These are phyloP conservation scores for Pelosia muscerda DNA, from an alignment of 2,888 invertebrate genomes.

Conservation along the genomic window DNA sequence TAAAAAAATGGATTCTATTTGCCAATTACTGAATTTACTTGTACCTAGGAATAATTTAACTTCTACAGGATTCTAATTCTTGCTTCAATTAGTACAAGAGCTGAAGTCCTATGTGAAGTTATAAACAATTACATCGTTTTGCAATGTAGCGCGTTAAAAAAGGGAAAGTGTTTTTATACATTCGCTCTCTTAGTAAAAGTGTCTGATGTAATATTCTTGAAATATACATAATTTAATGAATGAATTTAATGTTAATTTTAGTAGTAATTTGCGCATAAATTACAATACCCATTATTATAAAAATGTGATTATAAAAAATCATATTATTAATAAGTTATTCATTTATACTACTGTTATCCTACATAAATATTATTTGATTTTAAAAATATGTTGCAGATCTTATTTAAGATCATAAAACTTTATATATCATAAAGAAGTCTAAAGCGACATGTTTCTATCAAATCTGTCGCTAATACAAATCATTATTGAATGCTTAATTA, in stretches of 20 bases:
- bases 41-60: neutral
- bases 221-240: slow-evolving; percentile 56
- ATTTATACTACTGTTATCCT: no score
- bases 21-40: neutral
- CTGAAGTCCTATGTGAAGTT: slow-evolving; percentile 37
- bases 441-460: neutral
- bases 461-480: neutral
- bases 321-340: neutral
- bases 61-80: slow-evolving; percentile 30
- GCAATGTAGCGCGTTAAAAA: slow-evolving; percentile 51
- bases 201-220: slow-evolving; percentile 77
- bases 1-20: neutral
- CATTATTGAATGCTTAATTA: neutral
- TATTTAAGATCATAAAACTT: neutral
- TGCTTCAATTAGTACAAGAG: slow-evolving; percentile 32
- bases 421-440: neutral
- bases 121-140: slow-evolving; percentile 53
- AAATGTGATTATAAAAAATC: neutral
- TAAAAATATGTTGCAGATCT: neutral
- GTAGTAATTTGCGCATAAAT: slow-evolving; percentile 28
- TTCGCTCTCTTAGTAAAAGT: slow-evolving; percentile 82
- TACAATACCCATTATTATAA: slow-evolving; percentile 5
- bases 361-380: no score
- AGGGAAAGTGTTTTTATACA: slow-evolving; percentile 81
- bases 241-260: slow-evolving; percentile 51